Evolutionary conservation across 2,113 vertebrate species (phyloP).

Genomic region (Hymenochirus boettgeri): DNA sequence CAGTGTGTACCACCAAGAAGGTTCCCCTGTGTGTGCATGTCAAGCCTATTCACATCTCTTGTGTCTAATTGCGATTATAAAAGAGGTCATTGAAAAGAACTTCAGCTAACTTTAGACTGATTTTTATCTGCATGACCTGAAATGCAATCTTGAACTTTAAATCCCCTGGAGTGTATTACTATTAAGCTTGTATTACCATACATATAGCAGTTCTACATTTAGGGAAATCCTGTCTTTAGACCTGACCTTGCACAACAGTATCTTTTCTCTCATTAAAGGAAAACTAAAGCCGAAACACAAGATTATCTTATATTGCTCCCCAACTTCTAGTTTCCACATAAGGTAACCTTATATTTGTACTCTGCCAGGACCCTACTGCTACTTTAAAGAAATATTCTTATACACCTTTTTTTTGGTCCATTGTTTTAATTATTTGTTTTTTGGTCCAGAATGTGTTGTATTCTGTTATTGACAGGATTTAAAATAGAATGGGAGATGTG

Average conservation of each 20-base stretch:
- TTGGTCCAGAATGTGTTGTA: too few species aligned
- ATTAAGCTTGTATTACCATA: slow-evolving; percentile 31
- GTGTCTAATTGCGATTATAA: slow-evolving; percentile 40
- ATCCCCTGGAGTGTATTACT: slow-evolving; percentile 35
- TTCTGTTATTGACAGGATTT: slow-evolving; percentile 38
- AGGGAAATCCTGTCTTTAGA: neutral
- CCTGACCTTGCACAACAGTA: slow-evolving; percentile 29
- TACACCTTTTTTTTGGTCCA: too few species aligned
- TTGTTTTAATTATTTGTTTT: too few species aligned
- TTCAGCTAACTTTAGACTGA: slow-evolving; percentile 40
- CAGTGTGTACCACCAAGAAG: slow-evolving; percentile 33
- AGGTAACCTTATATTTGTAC: too few species aligned
- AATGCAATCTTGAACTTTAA: slow-evolving; percentile 42
- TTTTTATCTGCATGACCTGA: slow-evolving; percentile 44
- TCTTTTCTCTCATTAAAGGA: too few species aligned
- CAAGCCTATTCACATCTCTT: slow-evolving; percentile 36
- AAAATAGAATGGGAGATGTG: slow-evolving; percentile 20
- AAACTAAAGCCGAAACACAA: too few species aligned
- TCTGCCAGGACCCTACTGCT: too few species aligned
- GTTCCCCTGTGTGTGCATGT: slow-evolving; percentile 38
- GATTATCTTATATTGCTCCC: too few species aligned
- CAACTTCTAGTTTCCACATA: too few species aligned
- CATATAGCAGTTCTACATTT: slow-evolving; percentile 8
- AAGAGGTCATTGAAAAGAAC: slow-evolving; percentile 39
- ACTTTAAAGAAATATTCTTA: too few species aligned